Conservation (phyloP, 2,113 vertebrate species). For the Lutjanus erythropterus region DNA sequence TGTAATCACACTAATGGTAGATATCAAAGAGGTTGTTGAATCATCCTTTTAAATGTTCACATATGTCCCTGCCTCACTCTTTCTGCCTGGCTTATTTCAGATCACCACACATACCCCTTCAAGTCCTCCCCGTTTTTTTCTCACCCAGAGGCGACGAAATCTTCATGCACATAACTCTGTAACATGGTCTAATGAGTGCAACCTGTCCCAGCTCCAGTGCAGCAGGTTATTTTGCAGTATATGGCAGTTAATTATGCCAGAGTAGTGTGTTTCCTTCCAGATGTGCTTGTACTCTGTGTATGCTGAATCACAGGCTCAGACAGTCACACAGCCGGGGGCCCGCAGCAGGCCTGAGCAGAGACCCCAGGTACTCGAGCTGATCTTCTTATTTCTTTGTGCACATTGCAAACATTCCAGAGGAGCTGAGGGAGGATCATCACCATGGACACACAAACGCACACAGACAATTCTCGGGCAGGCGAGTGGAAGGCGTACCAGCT, state of each 20-base stretch:
- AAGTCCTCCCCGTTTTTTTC: slow-evolving; percentile 15
- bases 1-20: slow-evolving; percentile 70
- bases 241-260: slow-evolving; percentile 28
- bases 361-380: slow-evolving; percentile 69
- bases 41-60: slow-evolving; percentile 68
- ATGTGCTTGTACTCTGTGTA: slow-evolving; percentile 51
- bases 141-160: slow-evolving; percentile 47
- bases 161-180: slow-evolving; percentile 28
- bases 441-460: slow-evolving; percentile 70
- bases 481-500: slow-evolving; percentile 73
- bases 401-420: slow-evolving; percentile 84
- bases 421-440: slow-evolving; percentile 79
- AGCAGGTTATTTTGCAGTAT: slow-evolving; percentile 24
- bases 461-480: slow-evolving; percentile 51
- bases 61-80: slow-evolving; percentile 65
- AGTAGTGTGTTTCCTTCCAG: slow-evolving; percentile 32
- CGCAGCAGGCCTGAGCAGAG: slow-evolving; percentile 59
- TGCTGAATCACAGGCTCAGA: slow-evolving; percentile 30
- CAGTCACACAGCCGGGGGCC: slow-evolving; percentile 52
- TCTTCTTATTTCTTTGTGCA: slow-evolving; percentile 60
- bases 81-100: slow-evolving; percentile 64
- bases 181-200: slow-evolving; percentile 53
- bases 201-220: slow-evolving; percentile 34
- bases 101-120: slow-evolving; percentile 34
- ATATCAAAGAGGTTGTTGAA: slow-evolving; percentile 75